Conservation (phyloP, 2,888 invertebrate genomes). For the Dyspetes luteomarginatus region DNA sequence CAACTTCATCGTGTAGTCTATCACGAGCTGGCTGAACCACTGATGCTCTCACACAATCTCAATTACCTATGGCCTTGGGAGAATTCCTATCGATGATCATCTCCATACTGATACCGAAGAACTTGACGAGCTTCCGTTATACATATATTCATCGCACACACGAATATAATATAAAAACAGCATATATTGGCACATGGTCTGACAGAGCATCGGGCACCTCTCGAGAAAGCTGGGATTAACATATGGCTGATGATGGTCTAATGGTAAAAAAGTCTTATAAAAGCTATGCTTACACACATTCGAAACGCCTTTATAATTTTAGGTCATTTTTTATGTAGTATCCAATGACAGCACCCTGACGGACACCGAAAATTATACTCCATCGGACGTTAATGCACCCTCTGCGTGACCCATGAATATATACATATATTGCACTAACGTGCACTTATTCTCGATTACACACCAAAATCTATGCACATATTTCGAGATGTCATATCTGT, state of each 20-base stretch:
- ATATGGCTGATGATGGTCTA: no score
- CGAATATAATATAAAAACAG: not conserved
- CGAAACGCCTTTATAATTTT: no score
- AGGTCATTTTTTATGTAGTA: no score
- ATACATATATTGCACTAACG: not conserved
- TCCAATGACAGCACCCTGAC: not conserved
- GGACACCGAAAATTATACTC: not conserved
- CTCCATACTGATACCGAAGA: not conserved
- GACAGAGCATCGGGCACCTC: not conserved
- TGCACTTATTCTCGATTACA: no score
- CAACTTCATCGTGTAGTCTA: no score
- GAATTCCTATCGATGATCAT: not conserved
- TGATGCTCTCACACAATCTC: not conserved
- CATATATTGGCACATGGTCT: not conserved
- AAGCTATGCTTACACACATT: no score
- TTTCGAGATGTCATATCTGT: no score
- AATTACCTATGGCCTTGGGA: not conserved
- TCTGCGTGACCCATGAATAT: not conserved
- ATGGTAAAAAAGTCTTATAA: no score
- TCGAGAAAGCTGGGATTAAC: no score
- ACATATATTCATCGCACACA: not conserved
- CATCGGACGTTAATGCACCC: not conserved
- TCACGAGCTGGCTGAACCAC: not conserved
- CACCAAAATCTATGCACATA: no score
- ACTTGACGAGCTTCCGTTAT: slow-evolving; percentile 49